Evolutionary conservation across 2,888 invertebrate genomes (phyloP), one percentile per base, ranked within the genome.

Genomic region (Eulithis prunata): DNA sequence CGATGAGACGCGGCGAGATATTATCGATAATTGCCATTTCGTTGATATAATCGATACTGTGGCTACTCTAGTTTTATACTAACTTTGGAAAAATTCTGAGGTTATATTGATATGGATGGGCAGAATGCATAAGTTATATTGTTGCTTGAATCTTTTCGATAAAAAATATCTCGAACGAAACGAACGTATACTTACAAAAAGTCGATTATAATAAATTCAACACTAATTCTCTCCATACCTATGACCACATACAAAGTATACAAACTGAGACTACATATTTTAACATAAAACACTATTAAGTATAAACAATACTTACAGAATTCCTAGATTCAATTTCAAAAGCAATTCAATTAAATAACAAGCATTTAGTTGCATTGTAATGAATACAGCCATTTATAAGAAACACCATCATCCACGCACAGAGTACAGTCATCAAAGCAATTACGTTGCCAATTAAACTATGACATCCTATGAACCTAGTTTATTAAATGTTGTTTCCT

Each of bases 1-100:
- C 57, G 71, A 54, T 51, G 60, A 57, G 64, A 54, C 45, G 28
- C 52, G 59, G 41, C 32, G 54, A 57, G 41, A 49, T 62, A 49
- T 53, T 68, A 65, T 66, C 62, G 65, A 63, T 68, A 64, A 63
- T 68, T 57, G 59, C 46, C 55, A 57, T 61, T 58, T 57, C 32
- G 59, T 28, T 3, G 13, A 59, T 59, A 43, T 32, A 45, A 61
- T 64, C 68, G 57, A 64, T 54, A 58, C 38, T 57, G 63, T 41
- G 49, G n/a, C 57, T 28, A 45, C 61, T 52, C 61, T 49, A 32
- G 47, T 38, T 62, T 49, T 49, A 57, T 57, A 57, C 57, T 21
- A 21, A 14, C 28, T 38, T 46, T 46, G 36, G 47, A 63, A 67
- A 57, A 56, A 53, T 32, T 47, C 28, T 43, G 54, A 66, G 55